Evolutionary conservation across 2,797 vertebrate genomes (phyloP), one percentile per base, ranked within the genome.

Genomic region (Cyclopterus lumpus): DNA sequence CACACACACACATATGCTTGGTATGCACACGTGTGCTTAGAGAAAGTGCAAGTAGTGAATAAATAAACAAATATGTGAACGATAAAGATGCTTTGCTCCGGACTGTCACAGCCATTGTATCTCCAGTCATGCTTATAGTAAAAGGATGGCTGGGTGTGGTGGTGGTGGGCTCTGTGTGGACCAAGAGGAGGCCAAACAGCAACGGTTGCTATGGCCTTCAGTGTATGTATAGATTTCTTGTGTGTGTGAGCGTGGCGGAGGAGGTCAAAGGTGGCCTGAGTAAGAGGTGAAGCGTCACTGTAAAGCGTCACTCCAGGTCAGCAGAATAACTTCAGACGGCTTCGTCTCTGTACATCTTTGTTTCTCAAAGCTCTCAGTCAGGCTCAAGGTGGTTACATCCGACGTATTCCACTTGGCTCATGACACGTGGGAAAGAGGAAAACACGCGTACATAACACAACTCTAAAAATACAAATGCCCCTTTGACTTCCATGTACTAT

Each of bases 131-230:
- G 22, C 58, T 6, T 30, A 14, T 30, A 10, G 44, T n/a, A 22
- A 82, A 80, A 81, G 79, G 46, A 63, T 51, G 72, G 14, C 59
- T 64, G 32, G 42, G 76, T 8, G 81, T 81, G 66, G 46, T 81
- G 66, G 46, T 9, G 66, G 59, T 61, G 76, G 65, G 67, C 44
- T 86, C 30, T 83, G 77, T 89, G 81, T 88, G 54, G 58, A 32
- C 72, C 24, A 34, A 68, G 48, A 73, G 58, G 16, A 49, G 10
- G 68, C 68, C 83, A 92, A 91, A 93, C 86, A 92, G 89, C 87
- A 93, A 93, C 89, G 62, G 91, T 93, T 83, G 84, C 91, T 61
- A 90, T 62, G 91, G 71, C 34, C 36, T 18, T 58, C 60, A 75
- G 51, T 83, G 62, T 82, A 69, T 40, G 68, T 82, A 69, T 71